Percentiles rank a stretch among this genome's conserved stretches.
phyloP scores from a whole-genome alignment of 2,797 vertebrate species.

The Microctenopoma stevenorrisi region DNA sequence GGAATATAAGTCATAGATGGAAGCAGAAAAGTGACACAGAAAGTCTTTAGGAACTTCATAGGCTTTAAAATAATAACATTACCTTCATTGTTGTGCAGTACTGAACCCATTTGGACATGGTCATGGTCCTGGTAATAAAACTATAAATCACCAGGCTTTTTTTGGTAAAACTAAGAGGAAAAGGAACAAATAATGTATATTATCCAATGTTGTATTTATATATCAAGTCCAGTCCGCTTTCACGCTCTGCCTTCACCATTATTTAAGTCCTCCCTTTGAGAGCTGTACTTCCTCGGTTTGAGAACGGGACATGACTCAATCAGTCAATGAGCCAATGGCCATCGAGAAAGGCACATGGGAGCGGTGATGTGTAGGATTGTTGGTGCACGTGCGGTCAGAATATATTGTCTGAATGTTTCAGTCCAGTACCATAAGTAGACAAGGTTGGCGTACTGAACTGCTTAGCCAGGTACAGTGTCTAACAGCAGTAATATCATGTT shows the following conservation, averaged over 20 bases:
- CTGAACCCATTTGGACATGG: neutral
- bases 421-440: no score
- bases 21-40: neutral
- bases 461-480: no score
- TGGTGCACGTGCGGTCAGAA: no score
- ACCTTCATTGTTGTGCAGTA: neutral
- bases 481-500: no score
- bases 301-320: no score
- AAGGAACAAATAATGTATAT: neutral
- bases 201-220: neutral
- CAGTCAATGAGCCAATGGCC: no score
- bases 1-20: neutral
- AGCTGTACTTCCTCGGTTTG: neutral
- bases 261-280: neutral
- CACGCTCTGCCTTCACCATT: neutral
- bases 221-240: neutral
- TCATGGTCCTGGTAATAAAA: neutral
- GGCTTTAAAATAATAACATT: neutral
- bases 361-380: no score
- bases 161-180: neutral
- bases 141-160: neutral
- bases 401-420: no score
- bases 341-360: no score
- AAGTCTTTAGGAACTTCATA: neutral
- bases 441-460: no score